These are phyloP conservation scores for Pitangus sulphuratus DNA, from an alignment of 2,797 vertebrate genomes.

Conservation along the genomic window DNA sequence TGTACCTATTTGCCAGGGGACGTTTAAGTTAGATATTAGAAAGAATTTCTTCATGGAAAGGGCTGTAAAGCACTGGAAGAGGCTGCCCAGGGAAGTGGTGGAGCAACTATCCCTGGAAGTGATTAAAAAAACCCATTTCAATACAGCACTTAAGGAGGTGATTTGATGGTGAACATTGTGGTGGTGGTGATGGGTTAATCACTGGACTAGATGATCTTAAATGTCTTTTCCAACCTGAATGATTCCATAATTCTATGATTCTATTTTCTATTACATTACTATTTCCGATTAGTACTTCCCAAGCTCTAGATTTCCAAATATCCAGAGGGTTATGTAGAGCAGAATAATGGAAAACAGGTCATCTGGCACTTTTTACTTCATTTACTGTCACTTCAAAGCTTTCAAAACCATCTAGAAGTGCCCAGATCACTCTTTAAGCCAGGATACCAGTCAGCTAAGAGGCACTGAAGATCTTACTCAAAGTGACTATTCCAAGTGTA, in stretches of 20 bases:
- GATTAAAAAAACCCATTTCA: not conserved
- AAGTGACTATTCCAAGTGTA: not conserved
- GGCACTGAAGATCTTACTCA: not conserved
- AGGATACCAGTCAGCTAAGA: not conserved
- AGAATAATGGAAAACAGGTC: not conserved
- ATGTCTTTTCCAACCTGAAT: not conserved
- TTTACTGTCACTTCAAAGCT: not conserved
- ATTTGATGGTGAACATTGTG: not conserved
- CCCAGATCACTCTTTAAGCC: not conserved
- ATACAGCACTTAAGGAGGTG: not conserved
- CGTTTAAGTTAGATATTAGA: not conserved
- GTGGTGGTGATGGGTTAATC: not conserved
- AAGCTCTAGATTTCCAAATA: not conserved
- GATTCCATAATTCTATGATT: not conserved
- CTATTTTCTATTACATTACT: not conserved
- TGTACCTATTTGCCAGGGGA: not conserved
- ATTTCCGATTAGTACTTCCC: not conserved
- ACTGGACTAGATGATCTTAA: not conserved
- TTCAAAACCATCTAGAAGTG: not conserved
- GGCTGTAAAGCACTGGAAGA: not conserved
- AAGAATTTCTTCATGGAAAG: not conserved
- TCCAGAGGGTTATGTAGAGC: not conserved
- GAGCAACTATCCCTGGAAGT: not conserved
- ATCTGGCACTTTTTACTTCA: not conserved
- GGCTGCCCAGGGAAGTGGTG: not conserved